phyloP scores from a whole-genome alignment of 2,797 vertebrate genomes.

The Enteromius argenteus region DNA sequence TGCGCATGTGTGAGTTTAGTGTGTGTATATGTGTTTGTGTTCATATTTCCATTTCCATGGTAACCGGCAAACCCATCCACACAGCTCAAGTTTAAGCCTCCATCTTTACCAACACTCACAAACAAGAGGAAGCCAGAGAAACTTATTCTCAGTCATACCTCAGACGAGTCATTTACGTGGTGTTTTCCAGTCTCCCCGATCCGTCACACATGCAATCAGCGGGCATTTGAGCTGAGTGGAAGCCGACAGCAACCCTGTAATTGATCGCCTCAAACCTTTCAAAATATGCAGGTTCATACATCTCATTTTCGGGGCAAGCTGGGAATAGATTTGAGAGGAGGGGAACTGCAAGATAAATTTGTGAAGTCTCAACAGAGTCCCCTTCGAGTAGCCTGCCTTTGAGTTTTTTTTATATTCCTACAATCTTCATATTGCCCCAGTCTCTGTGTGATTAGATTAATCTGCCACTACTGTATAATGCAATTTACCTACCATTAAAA shows the following conservation, averaged over 20 bases:
- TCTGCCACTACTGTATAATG: conserved; percentile 30
- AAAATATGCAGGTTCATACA: conserved; percentile 47
- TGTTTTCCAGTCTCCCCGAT: conserved; percentile 44
- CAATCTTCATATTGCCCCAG: background rate
- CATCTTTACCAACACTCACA: background rate
- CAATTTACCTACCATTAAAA: conserved; percentile 40
- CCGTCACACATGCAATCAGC: conserved; percentile 28
- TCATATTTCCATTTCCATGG: conserved; percentile 12
- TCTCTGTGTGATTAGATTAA: conserved; percentile 33
- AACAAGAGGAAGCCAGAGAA: conserved; percentile 18
- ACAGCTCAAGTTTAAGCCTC: background rate
- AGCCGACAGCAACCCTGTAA: conserved; percentile 25
- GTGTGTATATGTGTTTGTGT: conserved; percentile 24
- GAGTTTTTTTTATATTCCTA: background rate
- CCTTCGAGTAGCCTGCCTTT: background rate
- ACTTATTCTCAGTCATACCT: conserved; percentile 2
- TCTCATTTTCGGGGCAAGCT: conserved; percentile 38
- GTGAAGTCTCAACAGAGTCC: background rate
- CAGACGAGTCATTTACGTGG: conserved; percentile 17
- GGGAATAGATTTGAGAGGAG: conserved; percentile 13
- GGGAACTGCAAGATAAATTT: background rate
- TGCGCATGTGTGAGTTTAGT: conserved; percentile 8
- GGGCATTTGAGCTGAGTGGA: background rate
- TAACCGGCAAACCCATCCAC: background rate
- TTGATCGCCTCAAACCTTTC: conserved; percentile 43